Evolutionary conservation across 2,797 vertebrate species (phyloP).

Genomic region (Enteromius afrohamiltoni): DNA sequence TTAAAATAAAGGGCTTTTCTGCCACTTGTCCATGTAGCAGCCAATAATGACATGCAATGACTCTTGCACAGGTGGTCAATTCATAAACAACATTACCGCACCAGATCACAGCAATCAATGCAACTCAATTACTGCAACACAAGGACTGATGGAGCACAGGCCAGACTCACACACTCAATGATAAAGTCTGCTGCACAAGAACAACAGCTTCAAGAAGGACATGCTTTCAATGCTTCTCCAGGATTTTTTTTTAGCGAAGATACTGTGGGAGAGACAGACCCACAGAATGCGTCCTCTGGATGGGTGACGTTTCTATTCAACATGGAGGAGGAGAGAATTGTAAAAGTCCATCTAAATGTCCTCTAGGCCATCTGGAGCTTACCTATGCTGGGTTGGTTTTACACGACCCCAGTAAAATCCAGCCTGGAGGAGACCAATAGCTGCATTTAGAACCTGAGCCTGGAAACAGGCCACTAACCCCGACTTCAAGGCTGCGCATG

Average conservation of each 20-base stretch:
- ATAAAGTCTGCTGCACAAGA: background rate
- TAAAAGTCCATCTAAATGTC: slow-evolving; percentile 10
- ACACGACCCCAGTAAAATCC: slow-evolving; percentile 24
- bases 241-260: background rate
- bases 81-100: slow-evolving; percentile 33
- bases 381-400: slow-evolving; percentile 36
- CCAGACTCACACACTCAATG: background rate
- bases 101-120: slow-evolving; percentile 38
- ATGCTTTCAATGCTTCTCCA: background rate
- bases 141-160: slow-evolving; percentile 5
- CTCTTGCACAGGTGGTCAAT: slow-evolving; percentile 2
- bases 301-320: slow-evolving; percentile 34
- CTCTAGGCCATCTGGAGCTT: slow-evolving; percentile 48
- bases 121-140: slow-evolving; percentile 39
- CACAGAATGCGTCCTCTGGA: background rate
- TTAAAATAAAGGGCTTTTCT: background rate
- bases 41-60: slow-evolving; percentile 2
- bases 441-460: slow-evolving; percentile 26
- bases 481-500: background rate
- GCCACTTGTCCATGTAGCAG: background rate
- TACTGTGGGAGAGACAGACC: slow-evolving; percentile 16
- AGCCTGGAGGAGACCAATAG: slow-evolving; percentile 28
- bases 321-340: slow-evolving; percentile 8
- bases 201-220: background rate
- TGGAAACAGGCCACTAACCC: slow-evolving; percentile 24